Conservation (phyloP, 2,113 vertebrate species). For the Aleadryas rufinucha region DNA sequence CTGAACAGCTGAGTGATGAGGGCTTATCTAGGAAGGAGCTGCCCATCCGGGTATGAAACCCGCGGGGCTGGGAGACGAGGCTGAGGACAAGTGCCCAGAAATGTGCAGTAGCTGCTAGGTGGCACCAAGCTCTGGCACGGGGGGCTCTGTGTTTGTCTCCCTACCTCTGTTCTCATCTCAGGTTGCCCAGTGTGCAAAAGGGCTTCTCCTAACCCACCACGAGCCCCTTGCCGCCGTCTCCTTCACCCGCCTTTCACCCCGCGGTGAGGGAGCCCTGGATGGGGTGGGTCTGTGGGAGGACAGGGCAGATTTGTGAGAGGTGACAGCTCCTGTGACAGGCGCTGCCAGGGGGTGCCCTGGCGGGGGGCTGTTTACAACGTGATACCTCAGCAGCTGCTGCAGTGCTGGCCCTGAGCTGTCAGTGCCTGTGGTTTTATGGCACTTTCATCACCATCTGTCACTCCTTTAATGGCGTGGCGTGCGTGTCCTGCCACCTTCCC, state of each 20-base stretch:
- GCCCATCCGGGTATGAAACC: neutral
- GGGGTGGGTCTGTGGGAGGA: neutral
- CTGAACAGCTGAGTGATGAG: neutral
- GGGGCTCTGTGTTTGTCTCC: neutral
- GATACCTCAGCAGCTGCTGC: conserved; percentile 52
- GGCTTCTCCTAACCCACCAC: neutral
- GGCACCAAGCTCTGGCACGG: neutral
- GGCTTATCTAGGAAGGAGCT: neutral
- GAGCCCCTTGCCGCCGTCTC: accelerated
- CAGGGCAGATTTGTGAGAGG: neutral
- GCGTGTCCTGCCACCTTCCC: neutral
- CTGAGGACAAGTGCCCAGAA: neutral
- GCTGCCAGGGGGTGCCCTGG: neutral
- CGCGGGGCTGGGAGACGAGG: accelerated
- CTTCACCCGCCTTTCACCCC: neutral
- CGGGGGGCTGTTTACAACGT: neutral
- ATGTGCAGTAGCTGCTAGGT: neutral
- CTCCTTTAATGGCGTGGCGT: neutral
- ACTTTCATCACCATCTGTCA: conserved; percentile 62
- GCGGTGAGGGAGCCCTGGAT: accelerated
- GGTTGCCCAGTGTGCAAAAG: neutral
- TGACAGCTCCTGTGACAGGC: neutral
- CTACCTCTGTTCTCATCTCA: neutral
- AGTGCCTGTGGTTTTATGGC: conserved; percentile 29
- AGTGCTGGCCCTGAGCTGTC: neutral